These are phyloP conservation scores for Ailurus styani DNA, from an alignment of 2,113 vertebrate genomes.

Conservation along the genomic window DNA sequence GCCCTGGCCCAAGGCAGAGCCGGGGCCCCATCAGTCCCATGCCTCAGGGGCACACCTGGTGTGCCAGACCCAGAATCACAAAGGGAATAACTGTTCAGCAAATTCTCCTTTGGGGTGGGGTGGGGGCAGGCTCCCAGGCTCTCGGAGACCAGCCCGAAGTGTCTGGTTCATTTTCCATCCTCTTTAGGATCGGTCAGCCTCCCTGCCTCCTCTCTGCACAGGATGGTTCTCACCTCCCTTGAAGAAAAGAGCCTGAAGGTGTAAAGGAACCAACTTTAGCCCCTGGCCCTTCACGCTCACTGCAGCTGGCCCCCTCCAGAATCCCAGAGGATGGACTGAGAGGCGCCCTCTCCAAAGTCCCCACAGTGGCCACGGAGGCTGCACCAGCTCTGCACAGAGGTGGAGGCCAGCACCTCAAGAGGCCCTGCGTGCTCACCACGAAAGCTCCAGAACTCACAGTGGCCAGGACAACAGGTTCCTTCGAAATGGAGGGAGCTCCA, in stretches of 20 bases:
- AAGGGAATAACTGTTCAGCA: too few relatives aligned
- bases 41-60: neutral
- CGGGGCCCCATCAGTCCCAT: fast-evolving
- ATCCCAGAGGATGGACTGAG: too few relatives aligned
- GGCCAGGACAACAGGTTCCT: neutral
- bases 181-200: too few relatives aligned
- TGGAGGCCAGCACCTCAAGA: fast-evolving
- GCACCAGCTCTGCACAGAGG: neutral
- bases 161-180: neutral
- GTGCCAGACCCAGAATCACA: neutral
- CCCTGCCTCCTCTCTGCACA: neutral
- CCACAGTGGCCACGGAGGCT: neutral
- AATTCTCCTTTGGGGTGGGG: neutral
- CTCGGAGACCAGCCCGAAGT: neutral
- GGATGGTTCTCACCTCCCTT: neutral
- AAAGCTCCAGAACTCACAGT: neutral
- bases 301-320: neutral
- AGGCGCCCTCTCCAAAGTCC: neutral
- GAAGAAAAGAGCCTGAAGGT: neutral
- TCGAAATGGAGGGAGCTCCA: neutral
- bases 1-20: neutral
- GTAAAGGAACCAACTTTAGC: neutral
- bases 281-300: neutral
- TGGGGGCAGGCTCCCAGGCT: neutral
- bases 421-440: fast-evolving